A percentile compares a stretch with the other conserved stretches of the same genome.
Conservation (phyloP, 1,140 invertebrate genomes). For the Ditylenchus dipsaci region DNA sequence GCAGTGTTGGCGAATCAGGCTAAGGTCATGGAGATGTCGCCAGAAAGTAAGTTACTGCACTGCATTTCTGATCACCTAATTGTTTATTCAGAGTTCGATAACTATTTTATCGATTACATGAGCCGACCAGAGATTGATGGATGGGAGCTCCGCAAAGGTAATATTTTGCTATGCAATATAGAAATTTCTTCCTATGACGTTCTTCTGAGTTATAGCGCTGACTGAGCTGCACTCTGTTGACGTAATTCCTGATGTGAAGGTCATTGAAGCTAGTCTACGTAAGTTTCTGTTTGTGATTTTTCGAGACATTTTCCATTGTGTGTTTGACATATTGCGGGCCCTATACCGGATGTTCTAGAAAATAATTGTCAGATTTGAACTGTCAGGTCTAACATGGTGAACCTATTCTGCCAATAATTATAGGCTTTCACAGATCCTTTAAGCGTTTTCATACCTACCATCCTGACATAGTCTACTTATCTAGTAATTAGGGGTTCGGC, state of each 20-base stretch:
- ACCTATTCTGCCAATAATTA: no score
- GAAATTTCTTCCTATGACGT: neutral
- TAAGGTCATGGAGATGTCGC: slow-evolving; percentile 58
- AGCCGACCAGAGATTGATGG: slow-evolving; percentile 83
- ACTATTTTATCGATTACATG: slow-evolving; percentile 68
- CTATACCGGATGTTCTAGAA: no score
- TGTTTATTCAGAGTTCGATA: slow-evolving; percentile 48
- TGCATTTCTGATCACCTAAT: neutral
- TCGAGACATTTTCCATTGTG: no score
- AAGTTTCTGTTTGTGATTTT: no score
- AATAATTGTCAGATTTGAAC: no score
- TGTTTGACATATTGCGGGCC: no score
- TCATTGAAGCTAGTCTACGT: slow-evolving; percentile 81
- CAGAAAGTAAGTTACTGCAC: slow-evolving; percentile 43
- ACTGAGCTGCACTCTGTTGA: slow-evolving; percentile 61
- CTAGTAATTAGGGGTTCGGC: no score
- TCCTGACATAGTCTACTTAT: no score
- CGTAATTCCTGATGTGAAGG: slow-evolving; percentile 86
- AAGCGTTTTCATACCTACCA: no score
- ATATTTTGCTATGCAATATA: neutral
- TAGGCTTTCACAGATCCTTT: no score
- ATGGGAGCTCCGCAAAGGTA: slow-evolving; percentile 78
- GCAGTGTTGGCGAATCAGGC: neutral
- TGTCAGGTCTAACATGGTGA: no score
- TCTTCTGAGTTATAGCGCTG: slow-evolving; percentile 41